Evolutionary conservation across 1,140 invertebrate genomes (phyloP).

Genomic region (Orussus abietinus): DNA sequence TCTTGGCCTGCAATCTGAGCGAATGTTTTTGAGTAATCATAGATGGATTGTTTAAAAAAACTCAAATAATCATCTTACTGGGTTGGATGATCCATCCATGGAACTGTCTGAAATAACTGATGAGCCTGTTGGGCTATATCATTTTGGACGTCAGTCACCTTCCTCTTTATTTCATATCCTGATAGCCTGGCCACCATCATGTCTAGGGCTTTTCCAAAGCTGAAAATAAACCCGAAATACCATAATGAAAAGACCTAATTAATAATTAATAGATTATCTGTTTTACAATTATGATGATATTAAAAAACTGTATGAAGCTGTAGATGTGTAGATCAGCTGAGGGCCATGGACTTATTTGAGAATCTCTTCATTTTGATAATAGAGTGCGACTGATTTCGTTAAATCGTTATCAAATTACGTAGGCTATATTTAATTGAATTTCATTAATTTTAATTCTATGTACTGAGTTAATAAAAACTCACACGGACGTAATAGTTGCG

Average conservation of each 20-base stretch:
- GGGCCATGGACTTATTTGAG: too few species aligned
- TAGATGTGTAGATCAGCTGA: too few species aligned
- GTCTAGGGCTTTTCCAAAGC: conserved; percentile 14
- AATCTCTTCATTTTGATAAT: too few species aligned
- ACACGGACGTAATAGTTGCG: conserved; percentile 6
- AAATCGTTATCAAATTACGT: too few species aligned
- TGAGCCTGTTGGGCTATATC: conserved; percentile 1
- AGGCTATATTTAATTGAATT: too few species aligned
- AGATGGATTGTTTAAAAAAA: background rate
- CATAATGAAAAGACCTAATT: too few species aligned
- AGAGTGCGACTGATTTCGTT: too few species aligned
- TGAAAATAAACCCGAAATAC: conserved; percentile 2
- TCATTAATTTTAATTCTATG: too few species aligned
- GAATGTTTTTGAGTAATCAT: background rate
- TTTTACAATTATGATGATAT: too few species aligned
- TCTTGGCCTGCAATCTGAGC: conserved; percentile 7
- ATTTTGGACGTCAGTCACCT: conserved; percentile 4
- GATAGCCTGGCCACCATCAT: conserved; percentile 5
- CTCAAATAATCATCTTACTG: conserved; percentile 12
- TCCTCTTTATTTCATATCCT: conserved; percentile 1
- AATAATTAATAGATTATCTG: background rate
- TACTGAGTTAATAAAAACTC: too few species aligned
- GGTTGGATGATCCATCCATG: conserved; percentile 19
- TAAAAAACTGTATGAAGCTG: too few species aligned
- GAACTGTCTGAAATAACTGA: conserved; percentile 5